A percentile compares a stretch with the other conserved stretches of the same genome.
phyloP scores from a whole-genome alignment of 1,140 invertebrate genomes.

The Temnothorax longispinosus region DNA sequence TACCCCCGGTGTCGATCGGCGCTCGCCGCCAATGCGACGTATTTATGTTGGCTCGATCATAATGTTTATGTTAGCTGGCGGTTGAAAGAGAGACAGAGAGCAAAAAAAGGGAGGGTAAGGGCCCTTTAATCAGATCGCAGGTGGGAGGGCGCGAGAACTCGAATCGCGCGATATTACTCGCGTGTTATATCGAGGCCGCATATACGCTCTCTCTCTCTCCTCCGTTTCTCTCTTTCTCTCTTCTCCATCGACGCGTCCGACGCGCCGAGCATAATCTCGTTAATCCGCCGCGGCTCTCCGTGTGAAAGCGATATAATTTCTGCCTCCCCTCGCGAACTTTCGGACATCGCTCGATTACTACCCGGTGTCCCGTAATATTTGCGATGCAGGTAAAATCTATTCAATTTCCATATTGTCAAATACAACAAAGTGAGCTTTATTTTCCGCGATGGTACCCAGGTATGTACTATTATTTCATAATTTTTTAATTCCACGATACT shows the following conservation, averaged over 20 bases:
- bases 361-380: neutral
- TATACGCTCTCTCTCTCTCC: conserved; percentile 10
- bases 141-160: conserved; percentile 81
- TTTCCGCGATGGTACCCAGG: neutral
- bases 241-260: conserved; percentile 31
- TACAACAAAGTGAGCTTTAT: neutral
- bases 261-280: conserved; percentile 67
- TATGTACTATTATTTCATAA: neutral
- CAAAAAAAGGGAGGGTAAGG: conserved; percentile 19
- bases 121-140: conserved; percentile 80
- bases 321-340: conserved; percentile 1
- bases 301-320: conserved; percentile 61
- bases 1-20: conserved; percentile 16
- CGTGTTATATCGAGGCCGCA: conserved; percentile 51
- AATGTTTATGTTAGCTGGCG: conserved; percentile 80
- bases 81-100: conserved; percentile 49
- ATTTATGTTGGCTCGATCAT: conserved; percentile 82
- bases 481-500: neutral
- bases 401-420: neutral
- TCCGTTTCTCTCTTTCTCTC: conserved; percentile 13
- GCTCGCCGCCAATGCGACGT: conserved; percentile 72
- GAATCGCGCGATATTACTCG: conserved; percentile 66
- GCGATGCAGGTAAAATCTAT: neutral
- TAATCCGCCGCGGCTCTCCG: conserved; percentile 43
- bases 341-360: neutral